Conservation (phyloP, 2,113 vertebrate species). For the zebrafish (Danio rerio) region GRCz12tu NC_133185.1:8094501-8095000, state of each 20-base stretch:
- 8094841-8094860: slow-evolving; percentile 19
- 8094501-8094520: too few relatives aligned
- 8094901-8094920: too few relatives aligned
- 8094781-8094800: slow-evolving; percentile 64
- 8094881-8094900: not conserved
- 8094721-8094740: slow-evolving; percentile 51
- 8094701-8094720: slow-evolving; percentile 58
- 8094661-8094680: slow-evolving; percentile 60
- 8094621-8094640: not conserved
- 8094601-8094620: not conserved
- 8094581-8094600: not conserved
- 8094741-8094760: slow-evolving; percentile 54
- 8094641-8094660: slow-evolving; percentile 65
- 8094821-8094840: slow-evolving; percentile 61
- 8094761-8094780: slow-evolving; percentile 49
- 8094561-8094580: not conserved
- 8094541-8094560: too few relatives aligned
- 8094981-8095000: too few relatives aligned
- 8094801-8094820: slow-evolving; percentile 62
- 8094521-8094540: too few relatives aligned
- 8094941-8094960: too few relatives aligned
- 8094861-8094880: slow-evolving; percentile 66
- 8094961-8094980: too few relatives aligned
- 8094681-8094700: slow-evolving; percentile 65
- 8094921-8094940: too few relatives aligned